Evolutionary conservation across 2,113 vertebrate species (phyloP), one percentile per base, ranked within the genome.

Genomic region (Promerops cafer): DNA sequence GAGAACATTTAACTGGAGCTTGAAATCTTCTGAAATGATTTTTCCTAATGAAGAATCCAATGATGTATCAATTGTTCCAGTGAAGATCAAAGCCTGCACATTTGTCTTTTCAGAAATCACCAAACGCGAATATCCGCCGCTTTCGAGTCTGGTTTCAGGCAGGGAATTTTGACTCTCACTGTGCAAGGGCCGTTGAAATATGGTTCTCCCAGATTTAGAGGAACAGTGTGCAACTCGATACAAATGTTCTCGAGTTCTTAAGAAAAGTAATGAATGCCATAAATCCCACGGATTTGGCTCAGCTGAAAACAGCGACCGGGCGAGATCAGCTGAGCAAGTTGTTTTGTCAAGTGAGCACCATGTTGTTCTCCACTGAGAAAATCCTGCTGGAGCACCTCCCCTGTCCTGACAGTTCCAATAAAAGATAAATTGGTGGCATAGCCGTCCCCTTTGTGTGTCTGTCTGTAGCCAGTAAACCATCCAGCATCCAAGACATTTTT

Each of bases 201-300:
- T 30, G 31, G 72, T 12, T 86, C 81, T 61, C 30, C 88, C 90
- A 87, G 35, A 65, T 56, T 74, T 9, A 83, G 87, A 83, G 69
- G 66, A 57, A 49, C 5, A 76, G 63, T 27, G 5, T 61, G 94
- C 82, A 87, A 94, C 75, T 70, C 40, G 82, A 95, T 77, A 94
- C 83, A 86, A 96, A 63, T 54, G 88, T 88, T 89, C 94, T 93
- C 72, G 35, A 59, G 85, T 87, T 95, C 96, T 94, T 74, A 28
- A 33, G 90, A 1, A 37, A 90, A 91, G 80, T 84, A 96, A 93
- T 56, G 87, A 96, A 66, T 0, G 4, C 87, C 57, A 94, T 93
- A 95, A 95, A 96, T 96, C 35, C 84, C 84, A 22, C 0, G 68
- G 63, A 49, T 27, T 40, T 86, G 83, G 84, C 87, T 94, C 56